Evolutionary conservation across 2,113 vertebrate species (phyloP).

Genomic region (Naja naja): DNA sequence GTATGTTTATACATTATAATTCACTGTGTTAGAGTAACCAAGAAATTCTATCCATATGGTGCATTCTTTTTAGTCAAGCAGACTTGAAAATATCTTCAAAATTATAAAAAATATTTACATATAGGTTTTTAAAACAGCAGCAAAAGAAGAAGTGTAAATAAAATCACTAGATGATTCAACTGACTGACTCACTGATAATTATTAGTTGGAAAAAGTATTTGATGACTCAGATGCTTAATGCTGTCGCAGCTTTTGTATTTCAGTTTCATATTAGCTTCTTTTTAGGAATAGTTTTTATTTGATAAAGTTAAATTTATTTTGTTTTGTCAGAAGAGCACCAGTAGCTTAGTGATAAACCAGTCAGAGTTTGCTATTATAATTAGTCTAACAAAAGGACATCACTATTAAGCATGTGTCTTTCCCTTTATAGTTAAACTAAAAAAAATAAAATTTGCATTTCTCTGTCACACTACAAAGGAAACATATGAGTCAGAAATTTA

Average conservation of each 20-base stretch:
- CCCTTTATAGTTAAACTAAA: background rate
- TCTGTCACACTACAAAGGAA: slow-evolving; percentile 53
- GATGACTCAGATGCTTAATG: slow-evolving; percentile 72
- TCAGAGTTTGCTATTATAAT: background rate
- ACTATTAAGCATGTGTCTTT: slow-evolving; percentile 3
- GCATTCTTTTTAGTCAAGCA: slow-evolving; percentile 61
- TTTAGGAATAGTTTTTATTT: slow-evolving; percentile 78
- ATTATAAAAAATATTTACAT: slow-evolving; percentile 67
- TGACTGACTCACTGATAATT: slow-evolving; percentile 72
- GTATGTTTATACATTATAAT: slow-evolving; percentile 33
- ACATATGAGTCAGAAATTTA: slow-evolving; percentile 75
- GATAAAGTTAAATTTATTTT: slow-evolving; percentile 54
- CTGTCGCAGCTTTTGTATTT: slow-evolving; percentile 74
- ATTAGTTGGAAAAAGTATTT: slow-evolving; percentile 77
- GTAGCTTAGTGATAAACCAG: fast-evolving
- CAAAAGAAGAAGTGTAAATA: slow-evolving; percentile 13
- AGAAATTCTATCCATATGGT: slow-evolving; percentile 67
- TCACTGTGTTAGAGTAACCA: slow-evolving; percentile 58
- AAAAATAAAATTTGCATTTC: background rate
- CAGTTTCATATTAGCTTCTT: slow-evolving; percentile 77
- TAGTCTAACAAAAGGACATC: background rate
- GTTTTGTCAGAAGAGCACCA: slow-evolving; percentile 25
- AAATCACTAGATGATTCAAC: slow-evolving; percentile 65
- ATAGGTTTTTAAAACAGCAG: slow-evolving; percentile 43
- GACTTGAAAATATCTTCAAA: slow-evolving; percentile 61